Evolutionary conservation across 2,888 invertebrate species (phyloP).

Genomic region (Zygaena filipendulae): DNA sequence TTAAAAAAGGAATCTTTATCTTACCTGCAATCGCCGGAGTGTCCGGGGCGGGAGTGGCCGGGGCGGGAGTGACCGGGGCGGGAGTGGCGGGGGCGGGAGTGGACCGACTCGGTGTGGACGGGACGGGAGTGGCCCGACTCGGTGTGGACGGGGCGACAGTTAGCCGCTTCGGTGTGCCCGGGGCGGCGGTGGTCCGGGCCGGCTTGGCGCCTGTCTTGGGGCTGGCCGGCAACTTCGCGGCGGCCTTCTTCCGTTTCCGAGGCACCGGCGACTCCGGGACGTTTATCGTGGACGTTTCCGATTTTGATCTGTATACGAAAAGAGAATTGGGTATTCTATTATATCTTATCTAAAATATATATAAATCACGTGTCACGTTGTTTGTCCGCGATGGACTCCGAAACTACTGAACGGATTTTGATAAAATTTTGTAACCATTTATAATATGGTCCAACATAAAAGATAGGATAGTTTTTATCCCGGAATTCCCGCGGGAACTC

Average conservation of each 20-base stretch:
- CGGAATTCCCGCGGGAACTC: too few species aligned
- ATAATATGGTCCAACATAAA: too few species aligned
- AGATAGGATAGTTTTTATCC: too few species aligned
- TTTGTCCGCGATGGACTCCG: too few species aligned
- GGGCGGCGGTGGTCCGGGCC: slow-evolving; percentile 11
- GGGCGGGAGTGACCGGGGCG: slow-evolving; percentile 2
- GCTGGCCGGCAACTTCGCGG: slow-evolving; percentile 14
- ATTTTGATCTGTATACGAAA: slow-evolving; percentile 18
- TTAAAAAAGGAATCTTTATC: background rate
- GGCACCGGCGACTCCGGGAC: slow-evolving; percentile 34
- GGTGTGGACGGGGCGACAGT: slow-evolving; percentile 18
- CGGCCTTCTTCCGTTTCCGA: slow-evolving; percentile 38
- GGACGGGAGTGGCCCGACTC: slow-evolving; percentile 21
- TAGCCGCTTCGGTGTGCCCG: slow-evolving; percentile 15
- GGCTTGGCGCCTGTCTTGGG: slow-evolving; percentile 16
- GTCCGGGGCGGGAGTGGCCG: too few species aligned
- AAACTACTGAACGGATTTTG: too few species aligned
- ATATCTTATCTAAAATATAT: too few species aligned
- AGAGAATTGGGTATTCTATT: too few species aligned
- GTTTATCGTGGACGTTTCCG: slow-evolving; percentile 18
- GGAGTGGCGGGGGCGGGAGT: background rate
- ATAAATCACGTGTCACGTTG: too few species aligned
- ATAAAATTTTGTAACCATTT: too few species aligned
- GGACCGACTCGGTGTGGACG: slow-evolving; percentile 12
- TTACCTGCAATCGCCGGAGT: too few species aligned